Evolutionary conservation across 2,888 invertebrate genomes (phyloP), one percentile per base, ranked within the genome.

Genomic region (Drosophila buzzatii): DNA sequence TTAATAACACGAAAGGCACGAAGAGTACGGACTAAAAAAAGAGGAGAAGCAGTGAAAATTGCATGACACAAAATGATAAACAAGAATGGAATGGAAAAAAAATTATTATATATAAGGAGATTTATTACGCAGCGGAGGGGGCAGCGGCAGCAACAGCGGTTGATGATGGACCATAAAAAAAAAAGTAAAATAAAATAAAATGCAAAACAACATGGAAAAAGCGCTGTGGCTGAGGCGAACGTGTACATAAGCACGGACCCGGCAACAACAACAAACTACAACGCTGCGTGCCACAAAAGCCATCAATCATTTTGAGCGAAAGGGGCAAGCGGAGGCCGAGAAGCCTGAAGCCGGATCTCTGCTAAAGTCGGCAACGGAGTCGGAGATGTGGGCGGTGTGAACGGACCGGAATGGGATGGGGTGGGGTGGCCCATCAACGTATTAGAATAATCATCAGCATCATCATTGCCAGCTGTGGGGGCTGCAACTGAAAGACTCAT

Each of bases 11-110:
- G 70, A 71, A 73, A 62, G 76, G 70, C 88, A 87, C 76, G 78
- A 69, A 73, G 69, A 68, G 58, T 71, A 58, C 53, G 70, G 60
- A 56, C 61, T 60, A 52, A 63, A 66, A 73, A 37, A 14, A 12
- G 33, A 12, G 33, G 16, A 57, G 53, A 35, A 73, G 65, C 70
- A 70, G 60, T 77, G 73, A 65, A 88, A 86, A 87, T 89, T 81
- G 86, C 86, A 89, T 86, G 86, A 89, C 90, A 86, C 72, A 85
- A 86, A 87, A 86, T 86, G 85, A 86, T 89, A 86, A 85, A 89
- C 88, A 86, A 89, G 90, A 89, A 87, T 82, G 73, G 68, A 82
- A 84, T 84, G 64, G 76, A 82, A 53, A 53, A 53, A 53, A 53
- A 79, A 79, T 67, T 52, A 72, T 62, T 51, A 64, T 74, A 58